Percentiles rank a stretch among this genome's conserved stretches.
These are phyloP conservation scores for Achlya flavicornis DNA, from an alignment of 2,888 invertebrate genomes.

Conservation along the genomic window DNA sequence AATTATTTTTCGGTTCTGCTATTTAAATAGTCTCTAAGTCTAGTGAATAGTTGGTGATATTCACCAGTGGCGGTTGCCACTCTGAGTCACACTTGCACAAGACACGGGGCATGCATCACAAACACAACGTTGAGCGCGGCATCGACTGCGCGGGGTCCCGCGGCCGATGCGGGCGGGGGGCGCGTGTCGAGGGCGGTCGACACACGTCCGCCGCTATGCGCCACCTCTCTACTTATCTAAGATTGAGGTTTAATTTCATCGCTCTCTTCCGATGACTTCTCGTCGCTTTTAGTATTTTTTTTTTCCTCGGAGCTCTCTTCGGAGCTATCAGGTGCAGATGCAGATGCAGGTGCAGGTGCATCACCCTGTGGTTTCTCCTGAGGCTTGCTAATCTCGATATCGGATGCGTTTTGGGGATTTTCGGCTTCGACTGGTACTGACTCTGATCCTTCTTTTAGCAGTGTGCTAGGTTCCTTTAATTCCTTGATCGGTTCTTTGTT, in stretches of 20 bases:
- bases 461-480: conserved; percentile 22
- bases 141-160: conserved; percentile 32
- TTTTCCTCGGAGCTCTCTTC: conserved; percentile 56
- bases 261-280: conserved; percentile 56
- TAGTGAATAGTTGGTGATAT: conserved; percentile 66
- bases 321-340: conserved; percentile 41
- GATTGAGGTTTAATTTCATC: conserved; percentile 54
- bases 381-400: conserved; percentile 34
- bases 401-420: too few species aligned
- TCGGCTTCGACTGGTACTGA: conserved; percentile 28
- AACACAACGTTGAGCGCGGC: conserved; percentile 39
- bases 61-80: conserved; percentile 46
- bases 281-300: conserved; percentile 40
- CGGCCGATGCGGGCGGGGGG: conserved; percentile 59
- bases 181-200: conserved; percentile 81
- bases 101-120: conserved; percentile 31
- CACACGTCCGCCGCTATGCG: conserved; percentile 75
- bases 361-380: conserved; percentile 44
- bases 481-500: conserved; percentile 22
- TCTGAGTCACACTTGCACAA: conserved; percentile 45
- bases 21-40: conserved; percentile 81
- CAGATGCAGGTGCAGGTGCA: conserved; percentile 31
- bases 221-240: conserved; percentile 59
- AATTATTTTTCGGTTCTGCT: conserved; percentile 69
- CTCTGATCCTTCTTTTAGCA: conserved; percentile 24